phyloP scores from a whole-genome alignment of 1,140 invertebrate genomes.

The Rhizoglyphus robini region DNA sequence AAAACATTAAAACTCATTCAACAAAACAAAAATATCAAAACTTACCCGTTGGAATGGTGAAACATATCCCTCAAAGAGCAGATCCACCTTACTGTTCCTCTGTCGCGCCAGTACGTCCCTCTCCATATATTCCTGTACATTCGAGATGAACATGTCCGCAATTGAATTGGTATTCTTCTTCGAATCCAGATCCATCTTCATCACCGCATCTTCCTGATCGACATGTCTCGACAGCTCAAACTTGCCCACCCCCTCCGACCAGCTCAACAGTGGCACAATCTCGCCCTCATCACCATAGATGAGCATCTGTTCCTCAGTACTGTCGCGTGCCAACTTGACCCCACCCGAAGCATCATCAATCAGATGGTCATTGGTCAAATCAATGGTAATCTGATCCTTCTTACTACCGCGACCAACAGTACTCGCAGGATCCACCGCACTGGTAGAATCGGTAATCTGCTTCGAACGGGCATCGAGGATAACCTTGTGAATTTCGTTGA shows the following conservation, averaged over 20 bases:
- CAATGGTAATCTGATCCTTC: background rate
- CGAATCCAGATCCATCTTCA: background rate
- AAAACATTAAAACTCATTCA: too few relatives aligned
- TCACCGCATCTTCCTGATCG: background rate
- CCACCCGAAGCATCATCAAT: background rate
- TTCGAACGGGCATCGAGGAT: constrained; percentile 58
- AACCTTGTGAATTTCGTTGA: constrained; percentile 58
- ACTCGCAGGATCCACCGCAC: background rate
- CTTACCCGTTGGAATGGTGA: constrained; percentile 3
- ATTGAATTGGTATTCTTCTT: background rate
- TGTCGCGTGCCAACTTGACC: background rate
- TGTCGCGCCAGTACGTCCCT: background rate
- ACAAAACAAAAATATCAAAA: too few relatives aligned
- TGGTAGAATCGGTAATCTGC: constrained; percentile 33
- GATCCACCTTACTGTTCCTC: background rate
- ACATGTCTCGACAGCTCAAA: background rate
- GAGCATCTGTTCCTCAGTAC: background rate
- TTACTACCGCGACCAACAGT: background rate
- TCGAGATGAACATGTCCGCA: background rate
- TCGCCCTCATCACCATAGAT: background rate
- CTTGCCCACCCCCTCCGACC: background rate
- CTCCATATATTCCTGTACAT: background rate
- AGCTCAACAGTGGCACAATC: background rate
- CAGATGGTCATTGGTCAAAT: background rate
- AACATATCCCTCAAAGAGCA: constrained; percentile 5